A percentile compares a stretch with the other conserved stretches of the same genome.
Evolutionary conservation across 2,888 invertebrate species (phyloP).

Genomic region (Macrosiphum euphorbiae): DNA sequence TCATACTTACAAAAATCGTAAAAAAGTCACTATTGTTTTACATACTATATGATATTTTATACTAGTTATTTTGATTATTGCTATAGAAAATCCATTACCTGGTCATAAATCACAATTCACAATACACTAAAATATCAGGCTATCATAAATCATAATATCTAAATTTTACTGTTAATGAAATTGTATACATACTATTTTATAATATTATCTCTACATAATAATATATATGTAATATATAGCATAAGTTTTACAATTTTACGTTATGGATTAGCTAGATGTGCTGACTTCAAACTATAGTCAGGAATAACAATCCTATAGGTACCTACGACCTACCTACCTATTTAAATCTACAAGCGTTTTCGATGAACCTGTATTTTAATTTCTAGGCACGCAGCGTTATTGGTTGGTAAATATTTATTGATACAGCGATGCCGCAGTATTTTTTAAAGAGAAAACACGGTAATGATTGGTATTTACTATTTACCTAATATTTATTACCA

Average conservation of each 20-base stretch:
- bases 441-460: neutral
- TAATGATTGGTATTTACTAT: neutral
- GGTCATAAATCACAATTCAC: neutral
- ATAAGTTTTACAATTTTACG: neutral
- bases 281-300: neutral
- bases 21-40: too few species aligned
- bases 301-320: neutral
- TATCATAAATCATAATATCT: neutral
- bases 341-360: neutral
- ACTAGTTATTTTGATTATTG: neutral
- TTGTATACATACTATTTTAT: neutral
- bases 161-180: neutral
- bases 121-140: neutral
- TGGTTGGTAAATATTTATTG: neutral
- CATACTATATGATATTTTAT: neutral
- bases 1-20: too few species aligned
- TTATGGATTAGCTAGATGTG: neutral
- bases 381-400: neutral
- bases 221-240: neutral
- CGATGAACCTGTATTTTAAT: neutral
- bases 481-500: neutral
- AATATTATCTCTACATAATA: neutral
- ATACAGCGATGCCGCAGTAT: neutral
- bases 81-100: neutral
- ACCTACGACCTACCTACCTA: neutral